Evolutionary conservation across 2,113 vertebrate species (phyloP).

Genomic region (Fulica atra): DNA sequence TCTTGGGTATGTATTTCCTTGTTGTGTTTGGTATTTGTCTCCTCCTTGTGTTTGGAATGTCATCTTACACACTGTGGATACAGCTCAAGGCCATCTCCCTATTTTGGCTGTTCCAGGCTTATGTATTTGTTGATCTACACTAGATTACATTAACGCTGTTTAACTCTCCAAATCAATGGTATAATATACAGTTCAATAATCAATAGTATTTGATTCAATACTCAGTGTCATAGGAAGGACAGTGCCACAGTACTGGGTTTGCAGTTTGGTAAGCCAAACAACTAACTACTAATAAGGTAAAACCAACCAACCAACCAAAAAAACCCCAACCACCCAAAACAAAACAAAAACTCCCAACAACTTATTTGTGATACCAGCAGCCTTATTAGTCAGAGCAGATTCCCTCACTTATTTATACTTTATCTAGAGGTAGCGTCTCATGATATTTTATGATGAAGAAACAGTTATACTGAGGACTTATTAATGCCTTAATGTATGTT

Average conservation of each 20-base stretch:
- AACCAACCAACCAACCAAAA: too few species aligned
- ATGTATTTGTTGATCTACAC: too few species aligned
- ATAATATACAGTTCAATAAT: neutral
- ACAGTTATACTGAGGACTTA: neutral
- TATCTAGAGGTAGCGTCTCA: neutral
- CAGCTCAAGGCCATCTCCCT: too few species aligned
- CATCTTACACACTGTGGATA: too few species aligned
- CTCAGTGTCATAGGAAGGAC: neutral
- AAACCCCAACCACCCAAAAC: neutral
- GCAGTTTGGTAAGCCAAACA: neutral
- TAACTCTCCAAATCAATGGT: too few species aligned
- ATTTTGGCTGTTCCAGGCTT: too few species aligned
- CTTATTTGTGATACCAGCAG: neutral
- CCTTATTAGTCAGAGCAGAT: neutral
- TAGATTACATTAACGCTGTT: too few species aligned
- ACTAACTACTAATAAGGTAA: neutral
- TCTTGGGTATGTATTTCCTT: too few species aligned
- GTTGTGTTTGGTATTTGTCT: too few species aligned
- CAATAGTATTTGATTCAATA: neutral
- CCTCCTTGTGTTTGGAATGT: too few species aligned
- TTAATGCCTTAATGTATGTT: neutral
- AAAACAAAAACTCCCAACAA: neutral
- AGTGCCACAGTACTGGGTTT: neutral
- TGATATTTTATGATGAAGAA: neutral
- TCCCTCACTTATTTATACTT: neutral